phyloP scores from a whole-genome alignment of 1,140 invertebrate species.

The Drosophila auraria region DNA sequence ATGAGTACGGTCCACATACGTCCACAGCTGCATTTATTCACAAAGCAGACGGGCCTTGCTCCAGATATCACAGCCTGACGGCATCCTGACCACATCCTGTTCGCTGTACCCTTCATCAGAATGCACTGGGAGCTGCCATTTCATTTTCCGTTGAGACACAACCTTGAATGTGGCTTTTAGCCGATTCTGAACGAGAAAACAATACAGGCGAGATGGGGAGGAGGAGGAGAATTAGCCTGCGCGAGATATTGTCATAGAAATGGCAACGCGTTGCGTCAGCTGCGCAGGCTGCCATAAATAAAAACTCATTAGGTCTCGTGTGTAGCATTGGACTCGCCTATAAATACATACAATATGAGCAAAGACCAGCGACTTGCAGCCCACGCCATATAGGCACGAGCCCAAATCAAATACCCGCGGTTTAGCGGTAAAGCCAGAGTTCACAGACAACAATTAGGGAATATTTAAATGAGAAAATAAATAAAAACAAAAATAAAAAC shows the following conservation, averaged over 20 bases:
- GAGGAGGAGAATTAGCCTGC: not conserved
- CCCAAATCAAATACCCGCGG: not conserved
- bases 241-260: constrained; percentile 67
- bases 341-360: constrained; percentile 20
- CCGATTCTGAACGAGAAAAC: constrained; percentile 35
- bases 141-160: constrained; percentile 28
- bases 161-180: constrained; percentile 65
- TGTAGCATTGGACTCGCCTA: constrained; percentile 20
- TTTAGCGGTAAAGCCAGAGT: constrained; percentile 1
- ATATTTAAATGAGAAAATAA: constrained; percentile 1
- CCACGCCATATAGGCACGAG: constrained; percentile 13
- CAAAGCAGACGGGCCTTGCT: constrained; percentile 27
- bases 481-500: not conserved
- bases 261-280: constrained; percentile 60
- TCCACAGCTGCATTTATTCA: constrained; percentile 5
- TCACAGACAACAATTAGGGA: constrained; percentile 15
- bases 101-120: constrained; percentile 8
- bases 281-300: constrained; percentile 62
- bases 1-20: not conserved
- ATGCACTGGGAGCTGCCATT: constrained; percentile 38
- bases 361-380: constrained; percentile 3
- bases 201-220: constrained; percentile 9
- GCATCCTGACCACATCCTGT: constrained; percentile 30
- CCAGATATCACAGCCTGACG: constrained; percentile 16
- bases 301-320: constrained; percentile 57